Evolutionary conservation across 2,797 vertebrate species (phyloP), one percentile per base, ranked within the genome.

Genomic region (Melanotaenia boesemani): DNA sequence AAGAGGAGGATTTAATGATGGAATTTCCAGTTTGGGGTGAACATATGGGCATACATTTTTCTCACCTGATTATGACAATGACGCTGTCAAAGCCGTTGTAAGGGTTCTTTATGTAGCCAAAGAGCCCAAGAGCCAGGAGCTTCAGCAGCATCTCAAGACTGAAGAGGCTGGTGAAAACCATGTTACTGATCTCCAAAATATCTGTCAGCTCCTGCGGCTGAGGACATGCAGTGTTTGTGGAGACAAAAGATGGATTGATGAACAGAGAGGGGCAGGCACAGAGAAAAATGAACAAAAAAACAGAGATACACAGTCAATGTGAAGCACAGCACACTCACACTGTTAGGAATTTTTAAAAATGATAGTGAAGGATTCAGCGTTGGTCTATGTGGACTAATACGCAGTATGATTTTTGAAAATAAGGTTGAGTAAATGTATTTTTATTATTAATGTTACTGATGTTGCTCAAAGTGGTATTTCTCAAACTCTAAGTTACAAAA

Each of bases 161-260:
- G 37, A 98, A 98, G 94, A 98, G 94, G 84, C 97, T 98, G 8
- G 97, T 97, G 92, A 98, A 98, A 72, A 98, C 96, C 6, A 97
- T 95, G 92, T 98, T 98, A 79, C 96, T 97, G 93, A 98, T 97
- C 94, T 98, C 97, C 93, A 98, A 69, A 64, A 96, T 95, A 0
- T 96, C 97, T 68, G 97, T 98, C 93, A 98, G 83, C 91, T 97
- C 97, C 0, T 97, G 96, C 0, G 97, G 97, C 97, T 98, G 73
- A 60, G 37, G 73, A 37, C 79, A 44, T 3, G 37, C 48, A 41
- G 52, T 24, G 75, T 79, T 77, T 66, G 75, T 30, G 62, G 73
- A 71, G 67, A 81, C 71, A 80, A 72, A 70, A 73, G 11, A 55
- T 26, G 12, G 28, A 72, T 60, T 79, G 84, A 86, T 80, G 67